Evolutionary conservation across 2,113 vertebrate species (phyloP), one percentile per base, ranked within the genome.

Genomic region (Furnarius figulus): DNA sequence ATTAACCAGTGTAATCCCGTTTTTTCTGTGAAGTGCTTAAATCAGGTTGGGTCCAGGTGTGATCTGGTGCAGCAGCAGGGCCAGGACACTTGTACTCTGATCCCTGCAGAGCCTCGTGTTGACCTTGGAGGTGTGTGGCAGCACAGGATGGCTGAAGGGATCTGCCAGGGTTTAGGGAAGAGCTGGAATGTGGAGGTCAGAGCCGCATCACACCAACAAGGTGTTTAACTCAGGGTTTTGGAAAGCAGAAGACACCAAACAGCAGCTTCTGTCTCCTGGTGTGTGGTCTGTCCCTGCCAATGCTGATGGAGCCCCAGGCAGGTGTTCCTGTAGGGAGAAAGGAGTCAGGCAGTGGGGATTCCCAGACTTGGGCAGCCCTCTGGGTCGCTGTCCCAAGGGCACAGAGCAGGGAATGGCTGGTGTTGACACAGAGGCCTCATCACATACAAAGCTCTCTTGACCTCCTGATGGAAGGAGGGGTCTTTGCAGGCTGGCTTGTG

Each of bases 401-500:
- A n/a, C 1, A 2, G 66, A 53, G 65, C 8, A 25, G 46, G 31
- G 59, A 53, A 40, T n/a, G 49, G 37, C 33, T 90, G 31, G 5
- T 18, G 1, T 11, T 35, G n/a, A 11, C 0, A 0, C 1, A 23
- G 76, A 58, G 42, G 21, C 53, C 87, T 65, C 2, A 1, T 5
- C 65, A 59, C 50, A 2, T 22, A 47, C 52, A 63, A 10, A 72
- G 53, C 39, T 81, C 71, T 78, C n/a, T 9, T 52, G 23, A 27
- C 42, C 35, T 16, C 40, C 35, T 28, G 35, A 8, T 8, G 49
- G 21, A 61, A 71, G 9, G 46, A 82, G 9, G 6, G 7, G 21
- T 16, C 44, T 59, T 59, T 52, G 67, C 44, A n/a, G 24, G 4
- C 10, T 5, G 4, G 20, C 1, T 0, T 15, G 6, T 2, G 22